These are phyloP conservation scores for Daphoenositta chrysoptera DNA, from an alignment of 2,113 vertebrate species.

Conservation along the genomic window DNA sequence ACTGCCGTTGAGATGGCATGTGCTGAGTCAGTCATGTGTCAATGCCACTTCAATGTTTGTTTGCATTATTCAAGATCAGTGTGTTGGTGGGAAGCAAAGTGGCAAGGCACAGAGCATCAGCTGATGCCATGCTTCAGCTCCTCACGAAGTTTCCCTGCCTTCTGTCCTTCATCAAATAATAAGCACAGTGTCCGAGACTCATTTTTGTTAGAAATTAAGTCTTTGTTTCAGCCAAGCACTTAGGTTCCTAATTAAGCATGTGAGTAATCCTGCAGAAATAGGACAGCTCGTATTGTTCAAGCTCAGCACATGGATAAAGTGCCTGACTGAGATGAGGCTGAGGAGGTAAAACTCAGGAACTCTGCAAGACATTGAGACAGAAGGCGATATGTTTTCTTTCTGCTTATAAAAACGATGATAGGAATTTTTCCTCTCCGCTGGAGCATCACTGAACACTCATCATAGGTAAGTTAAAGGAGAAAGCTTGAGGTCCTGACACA, in stretches of 20 bases:
- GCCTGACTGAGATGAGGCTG: not conserved
- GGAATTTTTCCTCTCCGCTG: not conserved
- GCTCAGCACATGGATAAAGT: not conserved
- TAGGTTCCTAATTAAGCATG: constrained; percentile 45
- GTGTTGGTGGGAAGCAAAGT: not conserved
- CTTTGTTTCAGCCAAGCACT: constrained; percentile 10
- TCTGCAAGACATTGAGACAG: not conserved
- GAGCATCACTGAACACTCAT: not conserved
- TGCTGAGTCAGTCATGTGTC: not conserved
- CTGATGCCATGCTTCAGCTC: constrained; percentile 23
- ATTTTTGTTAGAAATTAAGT: constrained; percentile 21
- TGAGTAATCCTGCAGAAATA: constrained; percentile 26
- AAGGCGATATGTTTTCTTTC: not conserved
- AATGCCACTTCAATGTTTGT: not conserved
- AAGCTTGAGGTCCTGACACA: not conserved
- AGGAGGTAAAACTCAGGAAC: not conserved
- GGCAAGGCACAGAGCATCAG: not conserved
- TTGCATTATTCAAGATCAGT: not conserved
- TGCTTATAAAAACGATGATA: not conserved
- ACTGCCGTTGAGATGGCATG: not conserved
- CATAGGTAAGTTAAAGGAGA: constrained; percentile 23
- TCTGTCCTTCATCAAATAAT: constrained; percentile 8
- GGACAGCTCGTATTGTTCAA: constrained; percentile 16
- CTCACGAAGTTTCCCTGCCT: not conserved
- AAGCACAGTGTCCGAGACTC: not conserved